A percentile compares a stretch with the other conserved stretches of the same genome.
phyloP scores from a whole-genome alignment of 2,113 vertebrate genomes.

The Indri indri region DNA sequence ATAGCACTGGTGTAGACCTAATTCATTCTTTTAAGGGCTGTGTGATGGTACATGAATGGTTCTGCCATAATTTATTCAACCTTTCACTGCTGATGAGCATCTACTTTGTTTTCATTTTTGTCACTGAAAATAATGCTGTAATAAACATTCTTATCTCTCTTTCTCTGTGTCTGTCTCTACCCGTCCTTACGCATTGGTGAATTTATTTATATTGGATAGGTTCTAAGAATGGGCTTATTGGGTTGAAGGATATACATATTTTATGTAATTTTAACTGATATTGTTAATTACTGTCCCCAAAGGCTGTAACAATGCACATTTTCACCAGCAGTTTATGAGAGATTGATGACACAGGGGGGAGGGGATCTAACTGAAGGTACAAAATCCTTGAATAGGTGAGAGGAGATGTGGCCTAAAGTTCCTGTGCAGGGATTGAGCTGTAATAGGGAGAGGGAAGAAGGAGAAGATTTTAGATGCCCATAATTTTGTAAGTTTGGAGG shows the following conservation, averaged over 20 bases:
- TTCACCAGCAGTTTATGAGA: not conserved
- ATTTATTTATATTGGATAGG: not conserved
- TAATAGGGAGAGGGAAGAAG: not conserved
- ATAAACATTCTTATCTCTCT: not conserved
- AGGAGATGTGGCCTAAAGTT: not conserved
- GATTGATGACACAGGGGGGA: not conserved
- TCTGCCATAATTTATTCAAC: not conserved
- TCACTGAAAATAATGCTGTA: not conserved
- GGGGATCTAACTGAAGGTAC: not conserved
- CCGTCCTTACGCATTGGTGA: not conserved
- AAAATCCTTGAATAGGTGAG: not conserved
- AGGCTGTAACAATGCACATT: not conserved
- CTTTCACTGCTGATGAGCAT: not conserved
- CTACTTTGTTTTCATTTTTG: conserved; percentile 13
- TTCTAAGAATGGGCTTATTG: not conserved
- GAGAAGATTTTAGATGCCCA: not conserved
- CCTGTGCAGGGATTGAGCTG: not conserved
- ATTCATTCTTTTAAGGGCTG: not conserved
- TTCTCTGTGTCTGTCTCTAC: not conserved
- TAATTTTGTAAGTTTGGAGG: not conserved
- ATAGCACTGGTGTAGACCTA: not conserved
- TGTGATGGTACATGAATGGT: not conserved
- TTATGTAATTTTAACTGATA: conserved; percentile 23
- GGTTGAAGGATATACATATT: not conserved
- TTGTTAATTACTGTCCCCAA: conserved; percentile 10